Evolutionary conservation across 2,888 invertebrate species (phyloP), one percentile per base, ranked within the genome.

Genomic region (Orthosia incerta): DNA sequence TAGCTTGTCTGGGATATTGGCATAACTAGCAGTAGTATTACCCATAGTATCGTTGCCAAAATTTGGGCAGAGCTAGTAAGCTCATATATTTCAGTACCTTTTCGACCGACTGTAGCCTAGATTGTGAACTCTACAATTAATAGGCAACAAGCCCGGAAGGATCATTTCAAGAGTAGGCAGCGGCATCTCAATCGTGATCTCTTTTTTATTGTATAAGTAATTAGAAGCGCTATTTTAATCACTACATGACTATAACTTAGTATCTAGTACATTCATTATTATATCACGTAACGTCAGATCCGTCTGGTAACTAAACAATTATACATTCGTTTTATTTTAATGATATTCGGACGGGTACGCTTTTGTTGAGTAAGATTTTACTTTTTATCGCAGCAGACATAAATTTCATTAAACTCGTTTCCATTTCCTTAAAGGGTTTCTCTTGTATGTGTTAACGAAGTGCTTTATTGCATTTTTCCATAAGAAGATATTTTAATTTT

Each of bases 321-420:
- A 46, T 53, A 71, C 48, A 65, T 62, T 67, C 39, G 26, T 83
- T 83, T 74, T 63, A 69, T 70, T 68, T 74, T 73, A 80, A 71
- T 77, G 60, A 62, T 75, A 70, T 64, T 65, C 62, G 18, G 60
- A 67, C 60, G 74, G 15, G 45, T 56, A 56, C 66, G 56, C 60
- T 69, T 80, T 71, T 76, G 48, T 57, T 69, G 63, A 68, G 61
- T 66, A 76, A 65, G 20, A 31, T 61, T 78, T 83, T 74, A 59
- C 66, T 75, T 79, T 73, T 68, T 31, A 72, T 63, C 20, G 45
- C 57, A 51, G 45, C 57, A 51, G 61, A n/a, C 74, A 67, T 65
- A 68, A n/a, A 77, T 80, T 72, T 76, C 72, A 64, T 70, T 45
- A 56, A 74, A 77, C 74, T 63, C 13, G 74, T 73, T 74, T 70